Evolutionary conservation across 2,113 vertebrate species (phyloP).

Genomic region (Crotalus viridis): DNA sequence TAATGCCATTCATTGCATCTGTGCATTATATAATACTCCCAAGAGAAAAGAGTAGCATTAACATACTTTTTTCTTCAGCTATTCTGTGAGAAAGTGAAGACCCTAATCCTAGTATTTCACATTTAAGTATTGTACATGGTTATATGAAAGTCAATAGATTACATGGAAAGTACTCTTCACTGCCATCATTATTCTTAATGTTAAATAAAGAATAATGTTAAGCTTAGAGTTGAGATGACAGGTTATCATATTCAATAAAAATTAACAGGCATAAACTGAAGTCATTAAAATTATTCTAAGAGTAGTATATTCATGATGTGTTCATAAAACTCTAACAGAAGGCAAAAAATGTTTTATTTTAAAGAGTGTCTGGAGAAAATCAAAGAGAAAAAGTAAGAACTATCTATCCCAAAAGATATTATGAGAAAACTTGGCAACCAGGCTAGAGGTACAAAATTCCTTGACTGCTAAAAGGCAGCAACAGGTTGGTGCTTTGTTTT

Average conservation of each 20-base stretch:
- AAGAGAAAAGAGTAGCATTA: no score
- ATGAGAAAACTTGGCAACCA: slow-evolving; percentile 47
- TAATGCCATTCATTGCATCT: no score
- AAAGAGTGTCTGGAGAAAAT: slow-evolving; percentile 34
- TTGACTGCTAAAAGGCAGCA: no score
- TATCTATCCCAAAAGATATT: slow-evolving; percentile 31
- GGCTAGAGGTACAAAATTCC: slow-evolving; percentile 9
- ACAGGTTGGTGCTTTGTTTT: no score
- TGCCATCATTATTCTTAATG: background rate
- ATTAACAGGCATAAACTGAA: background rate
- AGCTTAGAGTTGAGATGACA: background rate
- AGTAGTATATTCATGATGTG: slow-evolving; percentile 21
- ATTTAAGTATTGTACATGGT: background rate
- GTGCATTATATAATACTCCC: no score
- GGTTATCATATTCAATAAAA: background rate
- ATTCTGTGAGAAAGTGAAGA: background rate
- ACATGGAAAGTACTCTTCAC: background rate
- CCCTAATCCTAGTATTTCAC: background rate
- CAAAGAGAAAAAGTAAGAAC: slow-evolving; percentile 1
- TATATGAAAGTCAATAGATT: background rate
- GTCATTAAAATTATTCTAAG: slow-evolving; percentile 15
- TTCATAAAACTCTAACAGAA: slow-evolving; percentile 4
- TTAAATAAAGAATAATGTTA: background rate
- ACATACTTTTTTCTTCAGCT: background rate
- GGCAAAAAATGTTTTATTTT: background rate